phyloP scores from a whole-genome alignment of 2,113 vertebrate species.

The human region DNA sequence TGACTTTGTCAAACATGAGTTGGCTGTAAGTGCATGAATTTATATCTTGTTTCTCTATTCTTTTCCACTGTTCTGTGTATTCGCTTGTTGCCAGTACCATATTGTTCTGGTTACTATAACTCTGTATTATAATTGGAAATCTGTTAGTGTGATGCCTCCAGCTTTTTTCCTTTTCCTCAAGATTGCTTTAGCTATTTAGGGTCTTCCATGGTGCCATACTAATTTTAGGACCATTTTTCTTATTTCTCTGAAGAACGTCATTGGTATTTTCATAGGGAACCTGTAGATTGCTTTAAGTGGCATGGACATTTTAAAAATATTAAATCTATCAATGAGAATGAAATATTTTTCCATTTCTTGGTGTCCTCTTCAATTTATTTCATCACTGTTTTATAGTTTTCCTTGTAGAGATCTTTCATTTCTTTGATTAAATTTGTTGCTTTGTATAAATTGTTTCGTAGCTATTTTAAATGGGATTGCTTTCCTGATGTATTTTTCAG shows the following conservation, averaged over 20 bases:
- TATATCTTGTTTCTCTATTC: background rate
- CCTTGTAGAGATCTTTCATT: background rate
- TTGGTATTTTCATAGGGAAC: background rate
- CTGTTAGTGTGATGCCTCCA: background rate
- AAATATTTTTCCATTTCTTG: background rate
- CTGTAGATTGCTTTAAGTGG: background rate
- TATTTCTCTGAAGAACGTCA: background rate
- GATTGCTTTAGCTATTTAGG: background rate
- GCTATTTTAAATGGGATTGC: background rate
- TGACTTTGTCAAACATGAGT: background rate
- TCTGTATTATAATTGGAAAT: background rate
- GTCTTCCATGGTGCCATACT: background rate
- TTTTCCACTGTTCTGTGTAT: background rate
- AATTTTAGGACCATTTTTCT: background rate
- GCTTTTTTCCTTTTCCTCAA: background rate
- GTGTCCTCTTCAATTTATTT: background rate
- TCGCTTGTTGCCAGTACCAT: background rate
- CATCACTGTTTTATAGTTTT: background rate
- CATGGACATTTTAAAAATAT: background rate
- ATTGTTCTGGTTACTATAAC: background rate
- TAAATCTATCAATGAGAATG: background rate
- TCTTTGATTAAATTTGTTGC: background rate
- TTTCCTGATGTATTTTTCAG: background rate
- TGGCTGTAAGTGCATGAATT: background rate
- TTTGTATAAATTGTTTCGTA: background rate